phyloP scores from a whole-genome alignment of 30 jellyfish, hydroid and myxozoan genomes.

The Cassiopea xamachana region DNA sequence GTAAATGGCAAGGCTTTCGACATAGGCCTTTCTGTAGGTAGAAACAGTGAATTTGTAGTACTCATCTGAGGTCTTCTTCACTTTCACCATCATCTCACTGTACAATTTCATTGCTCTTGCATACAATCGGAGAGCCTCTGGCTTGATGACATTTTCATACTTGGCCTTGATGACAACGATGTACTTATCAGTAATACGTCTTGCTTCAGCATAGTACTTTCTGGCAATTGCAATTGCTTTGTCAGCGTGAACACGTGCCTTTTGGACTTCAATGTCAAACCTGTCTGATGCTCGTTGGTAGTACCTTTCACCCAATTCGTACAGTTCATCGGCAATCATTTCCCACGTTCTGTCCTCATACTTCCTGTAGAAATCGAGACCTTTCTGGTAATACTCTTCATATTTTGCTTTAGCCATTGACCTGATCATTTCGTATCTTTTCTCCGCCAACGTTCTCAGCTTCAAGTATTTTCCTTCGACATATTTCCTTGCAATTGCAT shows the following conservation, averaged over 20 bases:
- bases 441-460: conserved; percentile 48
- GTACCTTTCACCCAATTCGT: conserved; percentile 59
- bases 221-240: conserved; percentile 52
- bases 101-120: conserved; percentile 43
- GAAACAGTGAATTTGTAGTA: conserved; percentile 41
- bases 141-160: conserved; percentile 67
- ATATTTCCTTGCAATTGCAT: conserved; percentile 32
- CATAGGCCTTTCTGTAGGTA: conserved; percentile 50
- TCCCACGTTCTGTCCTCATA: conserved; percentile 97
- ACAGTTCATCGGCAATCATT: conserved; percentile 68
- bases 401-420: conserved; percentile 39
- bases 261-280: conserved; percentile 22
- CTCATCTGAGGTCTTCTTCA: conserved; percentile 30
- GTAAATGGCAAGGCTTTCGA: conserved; percentile 44
- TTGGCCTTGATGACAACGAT: conserved; percentile 30
- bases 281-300: conserved; percentile 43
- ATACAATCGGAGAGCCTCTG: conserved; percentile 57
- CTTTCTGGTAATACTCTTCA: conserved; percentile 43
- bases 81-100: conserved; percentile 13
- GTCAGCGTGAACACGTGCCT: conserved; percentile 38
- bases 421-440: conserved; percentile 36
- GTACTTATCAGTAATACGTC: conserved; percentile 32
- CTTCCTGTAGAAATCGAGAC: conserved; percentile 65
- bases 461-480: conserved; percentile 53
- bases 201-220: conserved; percentile 49